phyloP scores from a whole-genome alignment of 92 coral and sea anemone species.

The Porites rus region DNA sequence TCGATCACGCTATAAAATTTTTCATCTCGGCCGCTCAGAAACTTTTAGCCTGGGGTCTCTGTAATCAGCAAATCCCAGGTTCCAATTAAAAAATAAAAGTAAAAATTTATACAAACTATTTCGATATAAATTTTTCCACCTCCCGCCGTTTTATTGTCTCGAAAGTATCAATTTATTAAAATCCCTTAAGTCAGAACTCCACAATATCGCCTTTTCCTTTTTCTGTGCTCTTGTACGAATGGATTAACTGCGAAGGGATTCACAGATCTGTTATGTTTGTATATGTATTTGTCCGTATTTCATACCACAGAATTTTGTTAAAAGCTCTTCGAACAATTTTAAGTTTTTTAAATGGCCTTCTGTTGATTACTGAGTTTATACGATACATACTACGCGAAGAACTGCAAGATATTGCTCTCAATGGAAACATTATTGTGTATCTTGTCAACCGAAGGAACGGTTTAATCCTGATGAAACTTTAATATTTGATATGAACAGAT shows the following conservation, averaged over 20 bases:
- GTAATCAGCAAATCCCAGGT: neutral
- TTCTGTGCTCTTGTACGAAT: neutral
- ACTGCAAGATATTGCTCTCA: neutral
- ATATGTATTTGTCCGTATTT: neutral
- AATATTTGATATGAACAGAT: conserved; percentile 24
- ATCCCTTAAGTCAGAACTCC: neutral
- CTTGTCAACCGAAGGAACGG: conserved; percentile 20
- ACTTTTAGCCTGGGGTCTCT: neutral
- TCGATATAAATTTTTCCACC: conserved; percentile 12
- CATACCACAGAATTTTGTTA: neutral
- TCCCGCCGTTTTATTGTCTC: conserved; percentile 8
- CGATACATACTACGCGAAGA: neutral
- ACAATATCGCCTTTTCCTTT: neutral
- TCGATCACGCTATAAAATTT: neutral
- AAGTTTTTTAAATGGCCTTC: no score
- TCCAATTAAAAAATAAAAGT: neutral
- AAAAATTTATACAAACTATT: conserved; percentile 5
- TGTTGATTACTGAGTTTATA: no score
- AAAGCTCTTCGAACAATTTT: neutral
- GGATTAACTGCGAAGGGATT: neutral
- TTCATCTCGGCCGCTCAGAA: neutral
- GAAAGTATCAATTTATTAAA: neutral
- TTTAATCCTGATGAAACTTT: conserved; percentile 27
- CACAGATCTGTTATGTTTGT: neutral
- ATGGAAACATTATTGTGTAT: conserved; percentile 12